Conservation (phyloP, 2,888 invertebrate genomes). For the Epirrita christyi region DNA sequence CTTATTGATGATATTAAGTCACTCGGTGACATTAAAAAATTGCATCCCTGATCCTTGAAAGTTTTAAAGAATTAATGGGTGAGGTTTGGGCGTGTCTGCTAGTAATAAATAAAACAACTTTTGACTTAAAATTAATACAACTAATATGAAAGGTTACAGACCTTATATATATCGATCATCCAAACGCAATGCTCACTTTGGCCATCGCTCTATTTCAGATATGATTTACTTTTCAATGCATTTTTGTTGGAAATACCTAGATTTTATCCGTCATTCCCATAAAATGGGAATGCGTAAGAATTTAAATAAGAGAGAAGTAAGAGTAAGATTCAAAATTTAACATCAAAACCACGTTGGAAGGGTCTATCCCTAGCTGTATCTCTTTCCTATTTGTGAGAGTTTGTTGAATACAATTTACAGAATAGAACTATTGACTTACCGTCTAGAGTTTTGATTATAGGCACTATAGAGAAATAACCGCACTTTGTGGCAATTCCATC, state of each 20-base stretch:
- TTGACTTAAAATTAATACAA: not conserved
- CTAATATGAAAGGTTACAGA: not conserved
- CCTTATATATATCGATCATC: constrained; percentile 12
- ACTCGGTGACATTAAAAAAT: no score
- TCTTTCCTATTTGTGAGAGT: not conserved
- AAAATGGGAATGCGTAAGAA: not conserved
- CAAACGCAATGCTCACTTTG: not conserved
- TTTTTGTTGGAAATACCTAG: no score
- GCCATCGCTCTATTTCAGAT: not conserved
- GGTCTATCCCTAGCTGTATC: not conserved
- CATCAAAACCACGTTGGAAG: not conserved
- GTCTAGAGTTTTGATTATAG: constrained; percentile 28
- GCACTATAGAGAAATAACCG: constrained; percentile 52
- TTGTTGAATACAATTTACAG: not conserved
- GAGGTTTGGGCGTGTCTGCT: no score
- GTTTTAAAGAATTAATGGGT: no score
- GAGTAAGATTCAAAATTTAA: no score
- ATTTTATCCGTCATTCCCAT: not conserved
- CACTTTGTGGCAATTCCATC: constrained; percentile 54
- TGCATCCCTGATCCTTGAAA: no score
- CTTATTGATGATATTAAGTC: no score
- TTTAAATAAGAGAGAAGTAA: no score
- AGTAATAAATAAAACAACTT: no score
- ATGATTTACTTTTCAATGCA: not conserved
- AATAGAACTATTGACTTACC: constrained; percentile 45